Evolutionary conservation across 2,797 vertebrate species (phyloP).

Genomic region (Microcaecilia unicolor): DNA sequence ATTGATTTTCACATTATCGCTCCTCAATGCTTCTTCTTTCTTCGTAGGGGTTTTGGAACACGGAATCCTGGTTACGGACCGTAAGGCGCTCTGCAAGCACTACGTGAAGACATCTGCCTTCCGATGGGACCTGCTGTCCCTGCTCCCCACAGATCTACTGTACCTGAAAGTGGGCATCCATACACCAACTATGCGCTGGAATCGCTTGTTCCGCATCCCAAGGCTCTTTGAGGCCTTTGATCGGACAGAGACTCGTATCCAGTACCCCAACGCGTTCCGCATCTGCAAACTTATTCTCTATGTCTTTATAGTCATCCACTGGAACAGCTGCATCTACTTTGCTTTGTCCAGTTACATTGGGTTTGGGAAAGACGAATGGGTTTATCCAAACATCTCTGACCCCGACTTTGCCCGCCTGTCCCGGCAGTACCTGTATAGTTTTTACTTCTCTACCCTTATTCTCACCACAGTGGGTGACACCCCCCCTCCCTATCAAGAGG

Average conservation of each 20-base stretch:
- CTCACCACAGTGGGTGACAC: conserved; percentile 82
- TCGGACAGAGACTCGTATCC: conserved; percentile 74
- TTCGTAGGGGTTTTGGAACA: conserved; percentile 77
- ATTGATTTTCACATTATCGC: too few species aligned
- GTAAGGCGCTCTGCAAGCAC: conserved; percentile 31
- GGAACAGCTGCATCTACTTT: conserved; percentile 87
- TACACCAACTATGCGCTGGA: conserved; percentile 60
- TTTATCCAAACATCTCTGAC: conserved; percentile 67
- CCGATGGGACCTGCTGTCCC: conserved; percentile 56
- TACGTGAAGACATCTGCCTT: conserved; percentile 67
- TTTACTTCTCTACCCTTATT: conserved; percentile 84
- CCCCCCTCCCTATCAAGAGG: conserved; percentile 51
- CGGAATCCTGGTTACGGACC: conserved; percentile 72
- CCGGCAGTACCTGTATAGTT: conserved; percentile 82
- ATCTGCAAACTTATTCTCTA: conserved; percentile 79
- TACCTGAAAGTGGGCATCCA: conserved; percentile 58
- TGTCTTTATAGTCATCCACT: conserved; percentile 79
- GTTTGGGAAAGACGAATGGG: conserved; percentile 74
- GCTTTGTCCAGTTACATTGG: conserved; percentile 70
- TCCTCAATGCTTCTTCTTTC: neutral
- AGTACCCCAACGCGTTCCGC: conserved; percentile 78
- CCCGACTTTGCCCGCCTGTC: conserved; percentile 48
- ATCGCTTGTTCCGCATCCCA: conserved; percentile 67
- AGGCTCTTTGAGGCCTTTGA: conserved; percentile 75
- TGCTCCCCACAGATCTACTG: conserved; percentile 77